Evolutionary conservation across 2,888 invertebrate species (phyloP).

Genomic region (Cactoblastis cactorum): DNA sequence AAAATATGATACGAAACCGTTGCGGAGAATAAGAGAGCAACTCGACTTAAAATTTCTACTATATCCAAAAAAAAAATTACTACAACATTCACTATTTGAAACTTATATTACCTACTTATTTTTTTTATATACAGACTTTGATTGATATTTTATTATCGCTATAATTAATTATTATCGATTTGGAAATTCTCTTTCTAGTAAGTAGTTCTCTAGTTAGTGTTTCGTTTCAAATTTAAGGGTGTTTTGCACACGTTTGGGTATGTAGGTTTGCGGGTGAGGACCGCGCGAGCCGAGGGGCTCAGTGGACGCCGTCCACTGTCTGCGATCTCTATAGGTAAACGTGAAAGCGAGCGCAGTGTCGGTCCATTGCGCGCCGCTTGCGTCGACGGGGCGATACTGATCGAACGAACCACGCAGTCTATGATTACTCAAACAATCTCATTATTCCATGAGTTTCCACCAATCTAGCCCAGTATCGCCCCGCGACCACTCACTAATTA

Average conservation of each 20-base stretch:
- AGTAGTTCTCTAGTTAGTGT: background rate
- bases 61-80: background rate
- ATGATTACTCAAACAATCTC: slow-evolving; percentile 1
- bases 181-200: background rate
- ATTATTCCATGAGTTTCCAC: background rate
- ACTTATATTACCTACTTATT: no score
- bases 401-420: slow-evolving; percentile 11
- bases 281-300: slow-evolving; percentile 55
- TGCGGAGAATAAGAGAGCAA: background rate
- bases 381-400: slow-evolving; percentile 32
- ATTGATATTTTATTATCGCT: background rate
- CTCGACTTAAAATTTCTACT: background rate
- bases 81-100: background rate
- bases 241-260: slow-evolving; percentile 13
- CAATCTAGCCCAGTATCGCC: slow-evolving; percentile 30
- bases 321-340: slow-evolving; percentile 74
- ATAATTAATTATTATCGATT: background rate
- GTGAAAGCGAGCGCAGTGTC: slow-evolving; percentile 43
- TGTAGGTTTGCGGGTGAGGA: slow-evolving; percentile 29
- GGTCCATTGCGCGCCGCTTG: slow-evolving; percentile 47
- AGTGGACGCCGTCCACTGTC: slow-evolving; percentile 61
- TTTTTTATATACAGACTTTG: background rate
- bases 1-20: background rate
- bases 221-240: slow-evolving; percentile 4
- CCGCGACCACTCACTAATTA: slow-evolving; percentile 50